phyloP scores from a whole-genome alignment of 2,113 vertebrate genomes.

The Todiramphus saurophagus region DNA sequence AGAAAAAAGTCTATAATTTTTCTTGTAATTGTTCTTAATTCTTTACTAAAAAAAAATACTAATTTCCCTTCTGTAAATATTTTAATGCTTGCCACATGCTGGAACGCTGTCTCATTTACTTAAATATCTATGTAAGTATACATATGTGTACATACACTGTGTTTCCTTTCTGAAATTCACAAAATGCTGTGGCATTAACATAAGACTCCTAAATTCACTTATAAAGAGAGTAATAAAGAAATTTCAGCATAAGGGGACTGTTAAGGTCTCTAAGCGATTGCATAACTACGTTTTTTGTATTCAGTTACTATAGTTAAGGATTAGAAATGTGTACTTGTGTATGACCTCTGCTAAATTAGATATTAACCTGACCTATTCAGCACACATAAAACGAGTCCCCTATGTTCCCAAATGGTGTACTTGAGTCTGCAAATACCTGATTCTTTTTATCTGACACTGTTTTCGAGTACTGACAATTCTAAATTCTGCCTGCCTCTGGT shows the following conservation, averaged over 20 bases:
- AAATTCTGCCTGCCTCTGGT: background rate
- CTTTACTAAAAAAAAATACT: background rate
- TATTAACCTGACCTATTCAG: background rate
- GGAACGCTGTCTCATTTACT: background rate
- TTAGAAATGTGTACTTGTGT: background rate
- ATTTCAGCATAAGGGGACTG: background rate
- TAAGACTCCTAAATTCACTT: background rate
- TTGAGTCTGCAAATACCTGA: background rate
- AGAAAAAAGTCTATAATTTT: background rate
- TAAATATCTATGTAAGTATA: background rate
- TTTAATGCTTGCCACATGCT: background rate
- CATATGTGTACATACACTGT: background rate
- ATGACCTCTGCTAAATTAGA: background rate
- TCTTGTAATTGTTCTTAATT: background rate
- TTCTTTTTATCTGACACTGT: background rate
- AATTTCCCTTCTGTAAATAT: background rate
- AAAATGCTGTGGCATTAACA: background rate
- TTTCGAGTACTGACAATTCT: background rate
- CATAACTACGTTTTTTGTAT: background rate
- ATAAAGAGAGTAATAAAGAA: background rate
- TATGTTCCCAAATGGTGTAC: background rate
- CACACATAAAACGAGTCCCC: background rate
- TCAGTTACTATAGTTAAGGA: background rate
- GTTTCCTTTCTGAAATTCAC: background rate
- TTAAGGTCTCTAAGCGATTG: accelerated